Conservation (phyloP, 2,113 vertebrate species). For the Lampris incognitus region DNA sequence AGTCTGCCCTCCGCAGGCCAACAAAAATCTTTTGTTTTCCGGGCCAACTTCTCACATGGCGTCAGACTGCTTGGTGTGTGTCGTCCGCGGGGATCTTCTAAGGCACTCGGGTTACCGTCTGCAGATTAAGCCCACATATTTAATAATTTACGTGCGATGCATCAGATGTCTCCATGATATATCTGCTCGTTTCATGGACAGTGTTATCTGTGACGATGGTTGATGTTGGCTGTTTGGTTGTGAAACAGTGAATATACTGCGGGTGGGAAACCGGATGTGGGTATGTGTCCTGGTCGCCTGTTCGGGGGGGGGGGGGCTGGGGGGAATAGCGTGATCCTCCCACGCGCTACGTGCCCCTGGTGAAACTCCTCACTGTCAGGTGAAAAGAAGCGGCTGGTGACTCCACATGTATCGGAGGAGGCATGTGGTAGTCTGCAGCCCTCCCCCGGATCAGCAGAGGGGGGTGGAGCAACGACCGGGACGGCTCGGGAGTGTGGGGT, state of each 20-base stretch:
- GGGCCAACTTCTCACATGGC: not conserved
- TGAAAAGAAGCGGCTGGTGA: no score
- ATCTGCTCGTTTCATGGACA: not conserved
- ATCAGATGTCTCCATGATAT: slow-evolving; percentile 1
- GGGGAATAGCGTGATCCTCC: no score
- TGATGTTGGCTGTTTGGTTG: slow-evolving; percentile 15
- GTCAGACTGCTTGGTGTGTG: not conserved
- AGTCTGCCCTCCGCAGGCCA: slow-evolving; percentile 56
- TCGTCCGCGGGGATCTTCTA: slow-evolving; percentile 7
- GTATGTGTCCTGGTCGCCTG: no score
- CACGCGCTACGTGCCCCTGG: no score
- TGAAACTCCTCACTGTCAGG: no score
- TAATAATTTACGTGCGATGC: slow-evolving; percentile 17
- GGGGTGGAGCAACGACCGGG: no score
- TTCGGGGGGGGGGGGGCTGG: no score
- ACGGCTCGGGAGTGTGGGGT: no score
- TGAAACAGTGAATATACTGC: not conserved
- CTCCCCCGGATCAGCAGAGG: no score
- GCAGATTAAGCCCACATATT: slow-evolving; percentile 9
- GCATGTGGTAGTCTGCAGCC: no score
- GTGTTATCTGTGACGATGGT: not conserved
- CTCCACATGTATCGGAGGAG: no score
- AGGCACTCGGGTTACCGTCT: slow-evolving; percentile 49
- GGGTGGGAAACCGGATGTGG: no score
- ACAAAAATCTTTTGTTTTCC: not conserved